Evolutionary conservation across 2,888 invertebrate species (phyloP), one percentile per base, ranked within the genome.

Genomic region (Scaptodrosophila latifasciaeformis): DNA sequence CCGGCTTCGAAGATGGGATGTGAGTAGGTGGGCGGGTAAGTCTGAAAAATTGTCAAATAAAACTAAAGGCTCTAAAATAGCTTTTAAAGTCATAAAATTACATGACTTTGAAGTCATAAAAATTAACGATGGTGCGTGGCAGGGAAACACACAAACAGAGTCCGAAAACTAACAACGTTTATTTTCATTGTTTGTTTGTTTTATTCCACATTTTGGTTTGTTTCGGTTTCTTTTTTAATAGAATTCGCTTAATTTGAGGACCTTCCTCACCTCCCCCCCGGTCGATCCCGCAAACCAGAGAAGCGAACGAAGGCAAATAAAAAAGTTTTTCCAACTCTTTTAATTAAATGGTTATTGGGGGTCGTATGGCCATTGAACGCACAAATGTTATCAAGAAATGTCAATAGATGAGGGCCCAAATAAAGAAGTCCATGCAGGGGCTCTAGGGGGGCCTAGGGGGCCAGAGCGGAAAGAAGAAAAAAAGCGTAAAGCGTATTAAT

Each of bases 31-130:
- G 12, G 21, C 24, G 43, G 17, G 17, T 4, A 30, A 13, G 7
- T 2, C 46, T 6, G 34, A 56, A 44, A 64, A 58, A 77, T 68
- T 75, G 81, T 75, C 78, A 80, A 80, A 75, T 80, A 68, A 80
- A 75, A 75, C 67, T 75, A 70, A 70, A 76, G 79, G 69, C 81
- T 76, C 71, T 80, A 75, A 80, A 76, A 76, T 80, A 68, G 75
- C 81, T 80, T 80, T 76, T 76, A 76, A 80, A 80, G 75, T 76
- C 81, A 80, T 76, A 76, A 76, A 76, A 76, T 68, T 66, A 70
- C 78, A 77, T 61, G 76, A 78, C 76, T 76, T 66, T 75, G 58
- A 59, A 80, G 81, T 54, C 76, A 65, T 76, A 70, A 76, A 80
- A 76, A 76, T 76, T 76, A 76, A 76, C 79, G 75, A 80, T 58